A percentile compares a stretch with the other conserved stretches of the same genome.
These are phyloP conservation scores for Psilopsiagon aurifrons DNA, from an alignment of 2,113 vertebrate species.

Conservation along the genomic window DNA sequence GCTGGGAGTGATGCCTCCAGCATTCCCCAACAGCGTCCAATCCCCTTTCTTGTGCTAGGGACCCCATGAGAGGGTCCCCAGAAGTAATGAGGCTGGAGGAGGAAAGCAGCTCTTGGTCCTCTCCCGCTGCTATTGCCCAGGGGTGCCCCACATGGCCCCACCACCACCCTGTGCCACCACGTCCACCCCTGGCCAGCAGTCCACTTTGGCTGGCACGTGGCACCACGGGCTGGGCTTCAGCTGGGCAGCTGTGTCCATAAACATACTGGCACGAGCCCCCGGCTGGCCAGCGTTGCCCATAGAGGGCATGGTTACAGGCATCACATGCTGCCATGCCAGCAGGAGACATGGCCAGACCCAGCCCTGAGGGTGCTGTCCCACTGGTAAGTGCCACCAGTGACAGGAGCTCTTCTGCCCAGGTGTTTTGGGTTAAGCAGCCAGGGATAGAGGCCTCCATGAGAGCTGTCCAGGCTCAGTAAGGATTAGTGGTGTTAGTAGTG, in stretches of 20 bases:
- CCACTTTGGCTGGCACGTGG: not conserved
- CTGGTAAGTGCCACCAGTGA: not conserved
- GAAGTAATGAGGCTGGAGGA: not conserved
- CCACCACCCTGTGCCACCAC: not conserved
- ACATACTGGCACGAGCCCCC: not conserved
- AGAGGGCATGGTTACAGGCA: not conserved
- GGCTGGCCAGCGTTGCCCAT: not conserved
- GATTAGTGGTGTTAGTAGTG: constrained; percentile 55
- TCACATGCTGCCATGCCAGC: not conserved
- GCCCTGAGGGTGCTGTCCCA: accelerated
- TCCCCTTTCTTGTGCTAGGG: not conserved
- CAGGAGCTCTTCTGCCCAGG: not conserved
- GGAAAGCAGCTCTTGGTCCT: not conserved
- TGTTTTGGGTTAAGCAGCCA: not conserved
- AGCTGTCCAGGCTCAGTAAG: not conserved
- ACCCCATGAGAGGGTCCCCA: not conserved
- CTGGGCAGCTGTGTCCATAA: constrained; percentile 1
- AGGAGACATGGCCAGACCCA: not conserved
- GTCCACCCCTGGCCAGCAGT: not conserved
- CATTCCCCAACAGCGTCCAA: not conserved
- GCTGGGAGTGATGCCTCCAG: not conserved
- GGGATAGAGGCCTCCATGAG: not conserved
- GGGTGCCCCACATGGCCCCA: accelerated
- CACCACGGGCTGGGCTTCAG: not conserved
- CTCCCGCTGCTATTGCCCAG: not conserved